Percentiles rank a stretch among this genome's conserved stretches.
These are phyloP conservation scores for Drosophila seguyi DNA, from an alignment of 1,140 invertebrate species.

Conservation along the genomic window DNA sequence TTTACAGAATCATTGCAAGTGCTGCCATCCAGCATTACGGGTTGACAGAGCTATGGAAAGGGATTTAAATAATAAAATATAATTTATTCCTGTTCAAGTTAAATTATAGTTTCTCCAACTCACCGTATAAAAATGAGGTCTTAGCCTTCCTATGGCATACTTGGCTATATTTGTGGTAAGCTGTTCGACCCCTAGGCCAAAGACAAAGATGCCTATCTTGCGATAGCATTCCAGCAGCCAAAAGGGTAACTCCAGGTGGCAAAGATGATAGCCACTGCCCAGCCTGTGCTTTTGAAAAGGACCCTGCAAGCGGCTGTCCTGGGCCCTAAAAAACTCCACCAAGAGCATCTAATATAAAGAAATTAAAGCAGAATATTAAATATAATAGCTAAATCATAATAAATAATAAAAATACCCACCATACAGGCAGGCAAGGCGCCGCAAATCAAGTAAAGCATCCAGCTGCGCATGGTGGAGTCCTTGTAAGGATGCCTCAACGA, in stretches of 20 bases:
- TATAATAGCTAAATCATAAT: no score
- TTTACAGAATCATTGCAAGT: slow-evolving; percentile 87
- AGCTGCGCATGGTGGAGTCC: slow-evolving; percentile 92
- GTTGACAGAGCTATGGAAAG: slow-evolving; percentile 88
- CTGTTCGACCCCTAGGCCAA: slow-evolving; percentile 92
- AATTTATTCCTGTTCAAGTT: not conserved
- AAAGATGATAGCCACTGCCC: slow-evolving; percentile 75
- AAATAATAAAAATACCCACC: slow-evolving; percentile 87
- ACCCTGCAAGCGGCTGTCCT: slow-evolving; percentile 38
- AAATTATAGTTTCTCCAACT: slow-evolving; percentile 50
- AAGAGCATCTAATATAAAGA: slow-evolving; percentile 52
- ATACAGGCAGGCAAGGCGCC: slow-evolving; percentile 89
- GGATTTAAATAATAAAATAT: no score
- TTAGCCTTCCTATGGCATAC: slow-evolving; percentile 94
- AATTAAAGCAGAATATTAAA: not conserved
- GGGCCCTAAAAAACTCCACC: slow-evolving; percentile 72
- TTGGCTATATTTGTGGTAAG: slow-evolving; percentile 95
- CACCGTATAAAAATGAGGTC: slow-evolving; percentile 95
- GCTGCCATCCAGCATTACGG: slow-evolving; percentile 86
- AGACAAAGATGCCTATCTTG: slow-evolving; percentile 91
- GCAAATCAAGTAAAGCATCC: slow-evolving; percentile 91
- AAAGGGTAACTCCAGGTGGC: slow-evolving; percentile 88
- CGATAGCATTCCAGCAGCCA: slow-evolving; percentile 91
- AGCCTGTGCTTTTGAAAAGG: slow-evolving; percentile 23
- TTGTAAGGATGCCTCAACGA: slow-evolving; percentile 94